Conservation (phyloP, 2,888 invertebrate genomes). For the Escarpia spicata region DNA sequence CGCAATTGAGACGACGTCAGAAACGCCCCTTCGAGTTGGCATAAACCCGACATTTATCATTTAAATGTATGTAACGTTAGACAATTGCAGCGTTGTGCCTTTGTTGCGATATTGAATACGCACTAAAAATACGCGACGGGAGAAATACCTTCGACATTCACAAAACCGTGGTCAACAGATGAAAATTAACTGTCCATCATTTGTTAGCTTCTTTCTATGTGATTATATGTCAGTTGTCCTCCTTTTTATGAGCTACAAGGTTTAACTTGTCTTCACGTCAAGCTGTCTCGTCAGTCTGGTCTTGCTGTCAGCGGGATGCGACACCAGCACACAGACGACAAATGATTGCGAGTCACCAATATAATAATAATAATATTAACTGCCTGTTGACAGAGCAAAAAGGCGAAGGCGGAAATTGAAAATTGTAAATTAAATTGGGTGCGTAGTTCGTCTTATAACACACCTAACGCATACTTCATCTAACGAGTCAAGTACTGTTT, state of each 20-base stretch:
- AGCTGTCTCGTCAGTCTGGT: not conserved
- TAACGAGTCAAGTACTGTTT: not conserved
- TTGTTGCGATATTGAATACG: not conserved
- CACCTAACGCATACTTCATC: not conserved
- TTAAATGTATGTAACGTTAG: not conserved
- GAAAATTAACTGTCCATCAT: not conserved
- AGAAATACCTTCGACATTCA: not conserved
- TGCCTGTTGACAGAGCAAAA: not conserved
- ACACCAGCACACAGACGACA: not conserved
- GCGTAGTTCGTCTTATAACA: not conserved
- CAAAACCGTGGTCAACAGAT: not conserved
- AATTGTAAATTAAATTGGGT: not conserved
- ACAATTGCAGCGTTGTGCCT: not conserved
- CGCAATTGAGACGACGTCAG: constrained; percentile 11
- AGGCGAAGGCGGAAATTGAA: not conserved
- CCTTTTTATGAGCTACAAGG: not conserved
- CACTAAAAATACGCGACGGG: not conserved
- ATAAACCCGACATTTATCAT: constrained; percentile 2
- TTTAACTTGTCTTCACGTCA: not conserved
- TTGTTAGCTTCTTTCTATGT: not conserved
- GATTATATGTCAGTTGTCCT: not conserved
- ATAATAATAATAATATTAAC: not conserved
- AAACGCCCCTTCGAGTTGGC: not conserved
- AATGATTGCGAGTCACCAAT: not conserved
- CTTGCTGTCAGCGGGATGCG: not conserved